Percentiles rank a stretch among this genome's conserved stretches.
These are phyloP conservation scores for Ploceus nigricollis DNA, from an alignment of 2,113 vertebrate species.

Conservation along the genomic window DNA sequence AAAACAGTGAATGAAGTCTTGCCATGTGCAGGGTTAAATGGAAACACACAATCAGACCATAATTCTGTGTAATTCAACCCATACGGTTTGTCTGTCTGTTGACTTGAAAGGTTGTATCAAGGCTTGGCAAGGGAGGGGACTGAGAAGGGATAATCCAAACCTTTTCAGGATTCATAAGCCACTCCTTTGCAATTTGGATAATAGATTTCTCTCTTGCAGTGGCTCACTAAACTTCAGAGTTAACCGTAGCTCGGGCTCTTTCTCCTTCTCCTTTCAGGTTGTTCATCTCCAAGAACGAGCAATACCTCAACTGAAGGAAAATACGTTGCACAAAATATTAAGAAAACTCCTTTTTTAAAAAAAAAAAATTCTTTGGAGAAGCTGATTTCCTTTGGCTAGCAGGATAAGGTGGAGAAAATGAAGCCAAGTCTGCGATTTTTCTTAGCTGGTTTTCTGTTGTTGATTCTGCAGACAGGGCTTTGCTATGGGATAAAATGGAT, in stretches of 20 bases:
- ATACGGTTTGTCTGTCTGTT: slow-evolving; percentile 55
- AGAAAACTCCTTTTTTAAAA: neutral
- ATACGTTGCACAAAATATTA: neutral
- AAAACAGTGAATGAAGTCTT: neutral
- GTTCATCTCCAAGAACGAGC: neutral
- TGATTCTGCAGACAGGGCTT: slow-evolving; percentile 84
- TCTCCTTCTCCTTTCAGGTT: slow-evolving; percentile 32
- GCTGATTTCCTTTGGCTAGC: neutral
- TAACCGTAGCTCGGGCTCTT: neutral
- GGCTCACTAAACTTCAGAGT: neutral
- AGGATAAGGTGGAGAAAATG: slow-evolving; percentile 43
- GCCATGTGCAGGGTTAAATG: slow-evolving; percentile 48
- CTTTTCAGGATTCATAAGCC: slow-evolving; percentile 39
- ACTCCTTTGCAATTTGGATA: slow-evolving; percentile 68
- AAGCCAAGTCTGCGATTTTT: slow-evolving; percentile 70
- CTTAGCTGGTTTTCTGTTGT: slow-evolving; percentile 79
- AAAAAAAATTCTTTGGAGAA: neutral
- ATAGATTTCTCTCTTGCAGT: neutral
- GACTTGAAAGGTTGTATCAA: slow-evolving; percentile 31
- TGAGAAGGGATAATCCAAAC: slow-evolving; percentile 20
- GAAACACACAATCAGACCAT: slow-evolving; percentile 59
- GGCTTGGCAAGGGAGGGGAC: neutral
- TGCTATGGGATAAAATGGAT: slow-evolving; percentile 96
- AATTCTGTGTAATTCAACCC: slow-evolving; percentile 68
- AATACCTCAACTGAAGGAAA: neutral